Percentiles rank a stretch among this genome's conserved stretches.
These are phyloP conservation scores for Euwallacea fornicatus DNA, from an alignment of 1,140 invertebrate species.

Conservation along the genomic window DNA sequence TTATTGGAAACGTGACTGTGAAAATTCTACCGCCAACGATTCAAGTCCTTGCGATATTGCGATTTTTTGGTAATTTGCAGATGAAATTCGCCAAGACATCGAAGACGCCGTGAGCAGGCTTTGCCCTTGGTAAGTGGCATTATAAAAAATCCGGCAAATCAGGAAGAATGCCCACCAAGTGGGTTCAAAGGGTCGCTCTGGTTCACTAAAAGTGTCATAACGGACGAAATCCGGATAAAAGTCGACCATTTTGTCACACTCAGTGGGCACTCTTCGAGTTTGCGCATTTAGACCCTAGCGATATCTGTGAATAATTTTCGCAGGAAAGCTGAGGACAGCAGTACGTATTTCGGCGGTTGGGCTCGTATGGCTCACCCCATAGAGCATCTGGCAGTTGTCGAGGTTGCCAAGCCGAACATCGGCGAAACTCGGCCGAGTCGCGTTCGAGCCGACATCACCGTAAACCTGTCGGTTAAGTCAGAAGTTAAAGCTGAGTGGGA, in stretches of 20 bases:
- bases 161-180: too few relatives aligned
- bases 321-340: slow-evolving; percentile 81
- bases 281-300: neutral
- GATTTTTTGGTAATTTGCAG: slow-evolving; percentile 54
- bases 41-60: too few relatives aligned
- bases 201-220: too few relatives aligned
- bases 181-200: too few relatives aligned
- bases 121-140: slow-evolving; percentile 81
- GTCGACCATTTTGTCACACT: too few relatives aligned
- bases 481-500: slow-evolving; percentile 98
- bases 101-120: slow-evolving; percentile 94
- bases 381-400: slow-evolving; percentile 90
- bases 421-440: slow-evolving; percentile 92
- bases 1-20: too few relatives aligned
- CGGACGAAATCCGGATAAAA: neutral
- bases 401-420: slow-evolving; percentile 87
- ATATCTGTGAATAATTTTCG: neutral
- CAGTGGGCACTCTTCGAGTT: neutral
- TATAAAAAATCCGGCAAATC: neutral
- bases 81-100: slow-evolving; percentile 98
- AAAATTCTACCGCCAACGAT: too few relatives aligned
- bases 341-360: slow-evolving; percentile 94
- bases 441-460: slow-evolving; percentile 91
- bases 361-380: slow-evolving; percentile 98
- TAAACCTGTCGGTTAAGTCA: slow-evolving; percentile 85